phyloP scores from a whole-genome alignment of 2,888 invertebrate species.

The Tenthredo mesomela region DNA sequence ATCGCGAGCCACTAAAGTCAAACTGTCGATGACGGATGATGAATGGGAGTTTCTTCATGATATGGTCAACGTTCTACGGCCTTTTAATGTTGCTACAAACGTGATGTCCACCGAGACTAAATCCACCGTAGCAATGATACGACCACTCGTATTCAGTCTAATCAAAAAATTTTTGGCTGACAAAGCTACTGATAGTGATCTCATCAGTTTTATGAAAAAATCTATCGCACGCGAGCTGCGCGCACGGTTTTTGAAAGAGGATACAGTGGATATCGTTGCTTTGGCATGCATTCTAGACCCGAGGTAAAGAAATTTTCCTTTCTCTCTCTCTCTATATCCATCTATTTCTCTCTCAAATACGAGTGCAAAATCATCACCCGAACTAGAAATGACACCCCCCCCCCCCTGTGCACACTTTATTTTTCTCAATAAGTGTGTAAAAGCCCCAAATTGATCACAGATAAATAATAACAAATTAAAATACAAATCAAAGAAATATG shows the following conservation, averaged over 20 bases:
- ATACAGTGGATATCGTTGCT: background rate
- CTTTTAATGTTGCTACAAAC: conserved; percentile 19
- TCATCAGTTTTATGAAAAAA: background rate
- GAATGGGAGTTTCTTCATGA: background rate
- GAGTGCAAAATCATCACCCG: too few species aligned
- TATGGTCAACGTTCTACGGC: background rate
- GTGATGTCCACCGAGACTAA: conserved; percentile 4
- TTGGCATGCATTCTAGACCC: conserved; percentile 7
- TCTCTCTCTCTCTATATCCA: background rate
- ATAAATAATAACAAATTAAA: too few species aligned
- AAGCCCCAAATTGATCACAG: too few species aligned
- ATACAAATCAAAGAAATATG: too few species aligned
- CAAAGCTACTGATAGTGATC: background rate
- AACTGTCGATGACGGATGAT: background rate
- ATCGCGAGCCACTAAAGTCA: background rate
- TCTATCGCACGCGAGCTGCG: background rate
- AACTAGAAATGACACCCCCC: too few species aligned
- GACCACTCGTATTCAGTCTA: background rate
- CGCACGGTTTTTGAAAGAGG: background rate
- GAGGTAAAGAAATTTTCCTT: background rate
- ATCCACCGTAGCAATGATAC: background rate
- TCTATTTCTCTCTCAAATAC: background rate
- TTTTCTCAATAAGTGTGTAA: too few species aligned
- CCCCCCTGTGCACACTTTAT: too few species aligned
- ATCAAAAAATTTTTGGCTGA: background rate